Percentiles rank a stretch among this genome's conserved stretches.
Evolutionary conservation across 2,888 invertebrate genomes (phyloP).

Genomic region (Lochmaea capreae): DNA sequence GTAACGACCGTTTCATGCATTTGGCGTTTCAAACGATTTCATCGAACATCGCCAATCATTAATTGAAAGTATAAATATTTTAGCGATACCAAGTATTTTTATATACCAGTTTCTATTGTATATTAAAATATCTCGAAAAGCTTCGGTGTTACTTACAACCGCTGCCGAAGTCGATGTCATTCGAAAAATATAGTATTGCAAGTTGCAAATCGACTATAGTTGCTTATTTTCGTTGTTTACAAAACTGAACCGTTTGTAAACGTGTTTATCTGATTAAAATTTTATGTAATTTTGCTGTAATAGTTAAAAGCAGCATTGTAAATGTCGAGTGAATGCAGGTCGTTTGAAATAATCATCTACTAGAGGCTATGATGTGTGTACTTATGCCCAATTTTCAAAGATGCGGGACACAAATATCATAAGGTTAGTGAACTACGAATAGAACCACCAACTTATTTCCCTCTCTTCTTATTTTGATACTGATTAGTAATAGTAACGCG

Average conservation of each 20-base stretch:
- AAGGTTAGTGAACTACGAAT: slow-evolving; percentile 42
- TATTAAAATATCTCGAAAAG: too few relatives aligned
- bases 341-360: slow-evolving; percentile 30
- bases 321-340: slow-evolving; percentile 22
- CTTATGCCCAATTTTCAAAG: slow-evolving; percentile 41
- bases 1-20: too few relatives aligned
- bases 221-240: neutral
- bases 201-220: too few relatives aligned
- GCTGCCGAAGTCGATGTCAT: too few relatives aligned
- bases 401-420: slow-evolving; percentile 44
- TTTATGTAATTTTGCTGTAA: slow-evolving; percentile 3
- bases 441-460: slow-evolving; percentile 22
- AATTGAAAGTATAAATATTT: too few relatives aligned
- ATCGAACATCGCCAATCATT: too few relatives aligned
- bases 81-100: too few relatives aligned
- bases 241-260: neutral
- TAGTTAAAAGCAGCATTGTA: slow-evolving; percentile 12
- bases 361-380: slow-evolving; percentile 17
- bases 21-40: too few relatives aligned
- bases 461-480: slow-evolving; percentile 19
- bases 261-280: neutral
- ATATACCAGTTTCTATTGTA: too few relatives aligned
- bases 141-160: too few relatives aligned
- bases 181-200: too few relatives aligned
- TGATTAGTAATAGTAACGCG: slow-evolving; percentile 13